phyloP scores from a whole-genome alignment of 2,797 vertebrate species.

The Crax fasciolata region DNA sequence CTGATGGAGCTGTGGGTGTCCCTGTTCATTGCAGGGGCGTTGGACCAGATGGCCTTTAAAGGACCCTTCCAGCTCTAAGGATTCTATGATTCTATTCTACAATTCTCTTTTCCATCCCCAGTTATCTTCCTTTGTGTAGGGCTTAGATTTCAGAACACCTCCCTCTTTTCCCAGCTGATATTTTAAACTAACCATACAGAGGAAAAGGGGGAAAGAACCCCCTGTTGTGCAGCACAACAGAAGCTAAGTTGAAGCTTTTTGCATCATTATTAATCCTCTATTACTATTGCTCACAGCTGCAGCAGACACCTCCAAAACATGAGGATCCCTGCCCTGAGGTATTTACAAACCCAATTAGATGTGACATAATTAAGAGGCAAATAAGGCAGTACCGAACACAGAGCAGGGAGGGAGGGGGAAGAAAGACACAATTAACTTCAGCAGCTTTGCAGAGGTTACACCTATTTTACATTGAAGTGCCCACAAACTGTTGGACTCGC shows the following conservation, averaged over 20 bases:
- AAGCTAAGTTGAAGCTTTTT: neutral
- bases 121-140: neutral
- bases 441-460: neutral
- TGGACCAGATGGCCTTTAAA: too few relatives aligned
- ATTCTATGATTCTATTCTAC: too few relatives aligned
- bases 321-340: slow-evolving; percentile 17
- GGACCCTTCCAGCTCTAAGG: too few relatives aligned
- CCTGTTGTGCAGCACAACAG: neutral
- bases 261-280: slow-evolving; percentile 10
- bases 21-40: too few relatives aligned
- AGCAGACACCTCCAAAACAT: neutral
- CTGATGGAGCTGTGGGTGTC: too few relatives aligned
- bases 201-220: neutral
- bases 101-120: neutral
- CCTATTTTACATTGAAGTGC: neutral
- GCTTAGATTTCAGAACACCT: neutral
- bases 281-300: neutral
- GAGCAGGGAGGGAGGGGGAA: accelerated
- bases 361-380: neutral
- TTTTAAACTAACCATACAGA: slow-evolving; percentile 11
- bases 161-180: slow-evolving; percentile 19
- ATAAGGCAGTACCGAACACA: neutral
- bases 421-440: neutral
- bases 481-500: neutral
- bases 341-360: neutral